Evolutionary conservation across 1,140 invertebrate species (phyloP).

Genomic region (Meteorus sp.): DNA sequence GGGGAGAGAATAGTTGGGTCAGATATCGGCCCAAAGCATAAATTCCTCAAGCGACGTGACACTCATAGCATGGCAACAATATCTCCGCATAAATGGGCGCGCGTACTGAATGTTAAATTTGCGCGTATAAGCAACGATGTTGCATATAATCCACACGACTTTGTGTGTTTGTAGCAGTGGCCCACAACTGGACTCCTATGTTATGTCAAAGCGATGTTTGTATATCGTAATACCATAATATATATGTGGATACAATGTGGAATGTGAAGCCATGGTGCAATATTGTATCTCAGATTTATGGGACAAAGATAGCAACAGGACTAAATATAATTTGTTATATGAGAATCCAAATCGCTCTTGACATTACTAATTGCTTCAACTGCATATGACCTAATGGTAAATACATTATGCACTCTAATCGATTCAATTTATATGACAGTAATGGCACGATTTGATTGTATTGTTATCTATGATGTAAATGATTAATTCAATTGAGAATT

Average conservation of each 20-base stretch:
- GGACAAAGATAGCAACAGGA: constrained; percentile 40
- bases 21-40: constrained; percentile 51
- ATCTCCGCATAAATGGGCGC: constrained; percentile 39
- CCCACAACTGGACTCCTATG: no score
- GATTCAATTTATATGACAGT: background rate
- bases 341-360: constrained; percentile 41
- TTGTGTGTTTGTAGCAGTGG: no score
- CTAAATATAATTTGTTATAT: constrained; percentile 39
- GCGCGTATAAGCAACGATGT: constrained; percentile 21
- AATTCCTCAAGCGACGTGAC: constrained; percentile 49
- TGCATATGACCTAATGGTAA: background rate
- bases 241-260: background rate
- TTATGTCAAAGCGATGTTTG: no score
- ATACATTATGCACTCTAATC: no score
- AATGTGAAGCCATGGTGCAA: constrained; percentile 38
- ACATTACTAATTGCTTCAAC: constrained; percentile 37
- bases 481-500: no score
- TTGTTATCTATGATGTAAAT: no score
- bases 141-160: no score
- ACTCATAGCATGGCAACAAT: constrained; percentile 37
- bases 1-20: constrained; percentile 15
- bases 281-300: constrained; percentile 51
- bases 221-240: no score
- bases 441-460: no score
- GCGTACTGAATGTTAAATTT: constrained; percentile 44